Conservation (phyloP, 2,113 vertebrate species). For the Actenoides hombroni region DNA sequence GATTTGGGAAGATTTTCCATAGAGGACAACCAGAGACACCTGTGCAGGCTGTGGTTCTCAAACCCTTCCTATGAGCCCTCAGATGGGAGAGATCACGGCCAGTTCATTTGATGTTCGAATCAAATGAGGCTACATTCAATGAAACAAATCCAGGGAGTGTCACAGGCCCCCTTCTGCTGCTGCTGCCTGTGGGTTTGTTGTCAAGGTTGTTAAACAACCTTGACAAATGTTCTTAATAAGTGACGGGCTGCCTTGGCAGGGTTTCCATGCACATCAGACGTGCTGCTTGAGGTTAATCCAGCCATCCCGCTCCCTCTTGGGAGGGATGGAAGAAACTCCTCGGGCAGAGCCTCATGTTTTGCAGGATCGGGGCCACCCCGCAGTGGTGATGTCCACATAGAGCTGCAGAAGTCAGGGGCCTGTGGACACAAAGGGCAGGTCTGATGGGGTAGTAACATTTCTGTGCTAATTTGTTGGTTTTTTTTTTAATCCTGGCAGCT, state of each 20-base stretch:
- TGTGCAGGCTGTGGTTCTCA: neutral
- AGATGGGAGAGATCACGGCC: neutral
- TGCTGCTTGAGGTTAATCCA: conserved; percentile 38
- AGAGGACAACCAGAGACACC: neutral
- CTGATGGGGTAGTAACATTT: neutral
- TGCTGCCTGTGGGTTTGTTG: conserved; percentile 55
- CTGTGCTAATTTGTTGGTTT: neutral
- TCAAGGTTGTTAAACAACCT: conserved; percentile 66
- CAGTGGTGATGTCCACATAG: neutral
- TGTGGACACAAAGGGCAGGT: rapidly evolving
- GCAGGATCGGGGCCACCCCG: neutral
- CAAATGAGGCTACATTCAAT: conserved; percentile 21
- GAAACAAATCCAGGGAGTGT: neutral
- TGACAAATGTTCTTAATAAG: conserved; percentile 66
- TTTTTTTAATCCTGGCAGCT: neutral
- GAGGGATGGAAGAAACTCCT: neutral
- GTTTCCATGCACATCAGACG: conserved; percentile 37
- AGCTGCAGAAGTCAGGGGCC: rapidly evolving
- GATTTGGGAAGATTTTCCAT: neutral
- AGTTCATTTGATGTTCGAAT: conserved; percentile 8
- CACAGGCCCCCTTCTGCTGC: neutral
- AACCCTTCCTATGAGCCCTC: neutral
- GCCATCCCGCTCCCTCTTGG: rapidly evolving
- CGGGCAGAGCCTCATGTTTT: neutral
- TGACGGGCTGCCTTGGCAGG: conserved; percentile 56